Evolutionary conservation across 2,113 vertebrate genomes (phyloP).

Genomic region (Urocolius indicus): DNA sequence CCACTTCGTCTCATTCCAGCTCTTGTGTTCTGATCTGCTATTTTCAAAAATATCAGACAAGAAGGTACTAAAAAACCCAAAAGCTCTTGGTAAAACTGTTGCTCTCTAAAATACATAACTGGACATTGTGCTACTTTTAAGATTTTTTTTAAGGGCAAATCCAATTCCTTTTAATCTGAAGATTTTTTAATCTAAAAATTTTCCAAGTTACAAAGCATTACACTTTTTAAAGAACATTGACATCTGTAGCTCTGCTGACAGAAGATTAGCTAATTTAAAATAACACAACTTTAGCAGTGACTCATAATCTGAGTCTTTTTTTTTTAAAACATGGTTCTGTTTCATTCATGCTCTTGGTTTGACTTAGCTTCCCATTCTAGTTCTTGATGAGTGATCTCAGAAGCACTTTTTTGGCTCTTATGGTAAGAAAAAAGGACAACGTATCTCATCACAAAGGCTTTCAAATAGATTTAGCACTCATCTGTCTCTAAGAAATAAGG

Average conservation of each 20-base stretch:
- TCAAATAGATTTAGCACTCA: neutral
- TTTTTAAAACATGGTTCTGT: neutral
- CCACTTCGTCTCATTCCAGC: neutral
- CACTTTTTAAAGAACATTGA: neutral
- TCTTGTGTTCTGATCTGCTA: conserved; percentile 19
- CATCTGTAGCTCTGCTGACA: neutral
- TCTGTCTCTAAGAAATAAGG: neutral
- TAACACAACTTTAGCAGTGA: neutral
- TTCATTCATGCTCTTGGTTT: neutral
- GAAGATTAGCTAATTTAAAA: neutral
- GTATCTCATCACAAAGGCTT: neutral
- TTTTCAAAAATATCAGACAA: conserved; percentile 23
- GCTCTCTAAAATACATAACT: neutral
- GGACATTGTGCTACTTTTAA: neutral
- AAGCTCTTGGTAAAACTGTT: neutral
- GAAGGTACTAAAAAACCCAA: neutral
- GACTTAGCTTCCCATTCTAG: neutral
- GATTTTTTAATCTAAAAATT: neutral
- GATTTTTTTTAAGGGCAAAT: neutral
- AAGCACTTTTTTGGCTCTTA: neutral
- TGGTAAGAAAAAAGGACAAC: neutral
- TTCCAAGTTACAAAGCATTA: neutral
- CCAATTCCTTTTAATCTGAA: neutral
- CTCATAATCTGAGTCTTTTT: neutral
- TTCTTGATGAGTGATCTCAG: neutral